Base-by-base conservation (phyloP, 2,113 vertebrate genomes). In the Glaucomys volans region DNA sequence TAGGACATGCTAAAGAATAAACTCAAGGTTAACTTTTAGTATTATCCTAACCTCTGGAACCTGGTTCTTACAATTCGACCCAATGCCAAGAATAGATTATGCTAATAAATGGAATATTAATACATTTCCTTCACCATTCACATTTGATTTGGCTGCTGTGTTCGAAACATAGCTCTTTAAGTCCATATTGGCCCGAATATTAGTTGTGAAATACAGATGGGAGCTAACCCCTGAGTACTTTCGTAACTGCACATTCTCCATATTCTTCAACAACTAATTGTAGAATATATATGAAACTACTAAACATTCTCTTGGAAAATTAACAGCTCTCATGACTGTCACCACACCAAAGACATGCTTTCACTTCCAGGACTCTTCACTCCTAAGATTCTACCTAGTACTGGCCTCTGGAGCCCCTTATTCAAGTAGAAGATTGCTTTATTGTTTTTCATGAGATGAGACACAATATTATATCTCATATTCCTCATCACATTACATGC, bases 131-230 rank as follows among this genome's bases (percentile, higher is more conserved):
- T 96, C 80, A 89, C 66, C 85, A 95, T 80, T 95, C 81, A 94
- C 67, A 89, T 95, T 72, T 93, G 47, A 94, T 96, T 92, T 97
- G 81, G 69, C 42, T 88, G n/a, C 59, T 93, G n/a, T 92, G 72
- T 95, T 97, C 77, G 94, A 95, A 96, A 90, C 72, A 87, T 30
- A 94, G 42, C 42, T 67, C 44, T 87, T 92, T 87, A 97, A 92
- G 40, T 83, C 75, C 96, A 95, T 96, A 97, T 97, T 97, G 97
- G 97, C 97, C 98, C 93, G 90, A 97, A 97, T 98, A 98, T 90
- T 69, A 82, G 54, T 44, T 95, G 67, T 95, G 30, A 95, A 89
- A 86, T 35, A 85, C 0, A 85, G 26, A 72, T 14, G 30, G 84
- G 35, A 94, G 72, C 17, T 91, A 82, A 94, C 7, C 71, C 69